Evolutionary conservation across 2,888 invertebrate species (phyloP), one percentile per base, ranked within the genome.

Genomic region (Acanthosoma haemorrhoidale): DNA sequence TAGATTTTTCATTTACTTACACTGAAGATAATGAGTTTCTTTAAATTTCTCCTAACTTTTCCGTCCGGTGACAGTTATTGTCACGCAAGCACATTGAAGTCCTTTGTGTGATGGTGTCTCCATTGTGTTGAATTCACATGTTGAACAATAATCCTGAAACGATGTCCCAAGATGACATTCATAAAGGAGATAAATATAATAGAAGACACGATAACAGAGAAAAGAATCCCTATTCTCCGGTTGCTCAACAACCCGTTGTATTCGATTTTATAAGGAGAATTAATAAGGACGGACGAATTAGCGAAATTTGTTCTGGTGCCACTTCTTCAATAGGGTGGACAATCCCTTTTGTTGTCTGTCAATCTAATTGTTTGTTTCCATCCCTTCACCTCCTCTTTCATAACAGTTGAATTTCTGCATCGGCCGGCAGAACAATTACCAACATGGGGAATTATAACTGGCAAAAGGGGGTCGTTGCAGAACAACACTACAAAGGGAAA

Each of bases 231-330:
- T n/a, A 51, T 51, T 51, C 51, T 51, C 51, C 29, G 21, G 25
- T 51, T 51, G 25, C 21, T 21, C 51, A 51, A 51, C 4, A 13
- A 25, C 51, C 25, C 43, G 25, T 51, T 51, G 15, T 31, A 32
- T 34, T 32, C 11, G 59, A 4, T 9, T 6, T 11, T 34, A 15
- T 59, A 61, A 61, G 61, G 36, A 36, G 36, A 61, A 34, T 61
- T 61, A 61, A 61, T 61, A 61, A 61, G 61, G 61, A 21, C 36
- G 16, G 61, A 61, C 61, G n/a, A 61, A 61, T 61, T 61, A 61
- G 61, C 34, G 61, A 36, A 61, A 61, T 61, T 61, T 36, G 38
- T 18, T 11, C 32, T 61, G 61, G 61, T 61, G 34, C 21, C 11
- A 61, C 34, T 61, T 36, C 61, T 61, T 61, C 38, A 34, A 61